Conservation (phyloP, 2,797 vertebrate genomes). For the Erithacus rubecula region DNA sequence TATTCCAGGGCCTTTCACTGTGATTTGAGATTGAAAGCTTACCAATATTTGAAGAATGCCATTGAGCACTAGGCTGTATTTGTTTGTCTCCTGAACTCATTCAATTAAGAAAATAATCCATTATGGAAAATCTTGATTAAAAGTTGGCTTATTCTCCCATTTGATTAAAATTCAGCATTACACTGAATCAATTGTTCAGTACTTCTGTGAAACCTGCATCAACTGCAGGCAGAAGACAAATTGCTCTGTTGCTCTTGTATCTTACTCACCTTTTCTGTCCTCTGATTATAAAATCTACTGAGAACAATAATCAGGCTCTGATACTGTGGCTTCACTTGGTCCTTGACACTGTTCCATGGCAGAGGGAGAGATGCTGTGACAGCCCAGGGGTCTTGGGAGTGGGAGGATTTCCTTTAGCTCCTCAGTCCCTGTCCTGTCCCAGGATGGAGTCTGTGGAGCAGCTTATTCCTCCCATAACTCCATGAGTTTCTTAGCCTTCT, state of each 20-base stretch:
- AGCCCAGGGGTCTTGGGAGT: background rate
- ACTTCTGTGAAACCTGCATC: slow-evolving; percentile 48
- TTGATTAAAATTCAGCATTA: slow-evolving; percentile 73
- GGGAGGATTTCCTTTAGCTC: background rate
- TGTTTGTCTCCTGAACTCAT: slow-evolving; percentile 67
- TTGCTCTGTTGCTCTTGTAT: slow-evolving; percentile 34
- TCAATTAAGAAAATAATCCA: slow-evolving; percentile 75
- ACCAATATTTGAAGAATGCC: slow-evolving; percentile 71
- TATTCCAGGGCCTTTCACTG: slow-evolving; percentile 24
- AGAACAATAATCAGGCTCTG: background rate
- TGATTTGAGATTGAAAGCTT: slow-evolving; percentile 69
- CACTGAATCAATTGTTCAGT: slow-evolving; percentile 71
- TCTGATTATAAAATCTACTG: slow-evolving; percentile 34
- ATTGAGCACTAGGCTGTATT: slow-evolving; percentile 55
- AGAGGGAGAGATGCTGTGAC: background rate
- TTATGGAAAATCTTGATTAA: slow-evolving; percentile 75
- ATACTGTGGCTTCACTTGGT: background rate
- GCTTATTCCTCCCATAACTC: background rate
- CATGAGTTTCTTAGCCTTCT: background rate
- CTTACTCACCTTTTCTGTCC: slow-evolving; percentile 64
- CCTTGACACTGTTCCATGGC: background rate
- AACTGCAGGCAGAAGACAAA: slow-evolving; percentile 58
- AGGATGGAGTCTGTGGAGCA: background rate
- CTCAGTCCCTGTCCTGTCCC: background rate
- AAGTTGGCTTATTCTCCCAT: slow-evolving; percentile 68